These are phyloP conservation scores for Ptychochromis oligacanthus DNA, from an alignment of 2,113 vertebrate species.

Conservation along the genomic window DNA sequence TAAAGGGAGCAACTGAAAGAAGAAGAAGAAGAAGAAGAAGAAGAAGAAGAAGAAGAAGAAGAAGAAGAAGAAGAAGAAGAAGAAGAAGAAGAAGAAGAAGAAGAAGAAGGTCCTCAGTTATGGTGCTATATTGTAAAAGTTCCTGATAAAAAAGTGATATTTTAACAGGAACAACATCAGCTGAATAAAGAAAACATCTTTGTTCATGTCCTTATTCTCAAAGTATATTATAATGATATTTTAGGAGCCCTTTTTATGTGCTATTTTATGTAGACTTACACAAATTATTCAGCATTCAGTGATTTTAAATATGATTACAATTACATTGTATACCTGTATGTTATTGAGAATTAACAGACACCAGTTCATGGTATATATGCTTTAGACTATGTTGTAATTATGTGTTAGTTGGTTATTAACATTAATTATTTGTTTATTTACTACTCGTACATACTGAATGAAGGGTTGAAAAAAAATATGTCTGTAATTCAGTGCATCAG, in stretches of 20 bases:
- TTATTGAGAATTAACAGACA: too few species aligned
- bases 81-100: too few species aligned
- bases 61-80: too few species aligned
- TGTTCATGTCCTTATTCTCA: background rate
- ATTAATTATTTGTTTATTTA: background rate
- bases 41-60: too few species aligned
- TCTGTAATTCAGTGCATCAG: background rate
- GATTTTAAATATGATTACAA: too few species aligned
- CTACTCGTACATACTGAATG: background rate
- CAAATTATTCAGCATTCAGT: too few species aligned
- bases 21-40: too few species aligned
- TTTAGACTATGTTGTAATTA: background rate
- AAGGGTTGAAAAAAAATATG: background rate
- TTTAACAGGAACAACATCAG: too few species aligned
- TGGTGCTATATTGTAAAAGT: background rate
- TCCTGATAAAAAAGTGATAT: background rate
- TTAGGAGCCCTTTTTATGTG: background rate
- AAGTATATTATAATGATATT: too few species aligned
- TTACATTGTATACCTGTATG: too few species aligned
- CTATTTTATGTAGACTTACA: too few species aligned
- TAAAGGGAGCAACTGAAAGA: too few species aligned
- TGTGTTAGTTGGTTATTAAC: background rate
- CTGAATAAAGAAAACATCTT: background rate
- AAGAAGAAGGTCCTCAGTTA: background rate
- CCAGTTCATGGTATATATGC: background rate